Percentiles rank a stretch among this genome's conserved stretches.
Conservation (phyloP, 1,140 invertebrate genomes). For the Lepidurus arcticus region DNA sequence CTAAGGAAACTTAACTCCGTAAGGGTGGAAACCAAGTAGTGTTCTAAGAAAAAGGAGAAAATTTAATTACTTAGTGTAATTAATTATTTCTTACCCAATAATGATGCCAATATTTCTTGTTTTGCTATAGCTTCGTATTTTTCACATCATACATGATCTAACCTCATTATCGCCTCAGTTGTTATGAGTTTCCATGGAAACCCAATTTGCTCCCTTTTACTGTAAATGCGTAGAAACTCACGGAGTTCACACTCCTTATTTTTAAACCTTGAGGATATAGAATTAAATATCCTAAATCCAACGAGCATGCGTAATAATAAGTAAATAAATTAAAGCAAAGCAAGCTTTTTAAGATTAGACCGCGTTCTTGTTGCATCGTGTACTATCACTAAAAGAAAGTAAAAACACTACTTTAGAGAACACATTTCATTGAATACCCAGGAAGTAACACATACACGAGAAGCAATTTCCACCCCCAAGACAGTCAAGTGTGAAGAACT, state of each 20-base stretch:
- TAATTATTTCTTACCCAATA: background rate
- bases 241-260: background rate
- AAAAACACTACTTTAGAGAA: background rate
- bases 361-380: slow-evolving; percentile 5
- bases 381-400: background rate
- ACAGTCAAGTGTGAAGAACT: background rate
- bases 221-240: slow-evolving; percentile 22
- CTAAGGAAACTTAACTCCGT: background rate
- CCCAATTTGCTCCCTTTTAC: background rate
- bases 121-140: background rate
- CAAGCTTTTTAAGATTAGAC: background rate
- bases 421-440: background rate
- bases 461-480: background rate
- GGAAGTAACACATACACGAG: background rate
- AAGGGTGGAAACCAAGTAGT: no score
- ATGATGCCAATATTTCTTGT: background rate
- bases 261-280: background rate
- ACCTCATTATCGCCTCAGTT: background rate
- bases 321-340: background rate
- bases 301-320: background rate
- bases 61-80: background rate
- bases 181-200: background rate
- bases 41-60: no score
- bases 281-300: background rate
- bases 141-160: slow-evolving; percentile 22